Conservation (phyloP, 1,140 invertebrate species). For the Diabrotica undecimpunctata region DNA sequence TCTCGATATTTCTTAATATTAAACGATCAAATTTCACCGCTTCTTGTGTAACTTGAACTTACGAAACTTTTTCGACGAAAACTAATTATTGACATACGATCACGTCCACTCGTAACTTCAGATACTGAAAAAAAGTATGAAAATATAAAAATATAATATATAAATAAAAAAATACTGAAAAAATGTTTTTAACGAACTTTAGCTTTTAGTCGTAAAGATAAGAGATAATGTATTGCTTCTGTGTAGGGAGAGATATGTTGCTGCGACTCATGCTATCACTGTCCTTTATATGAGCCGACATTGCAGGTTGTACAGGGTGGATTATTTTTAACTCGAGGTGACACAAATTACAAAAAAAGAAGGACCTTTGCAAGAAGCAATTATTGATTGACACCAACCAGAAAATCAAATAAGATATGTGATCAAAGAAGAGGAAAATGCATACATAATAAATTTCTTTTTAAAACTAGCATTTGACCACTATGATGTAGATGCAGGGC, state of each 20-base stretch:
- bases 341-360: no score
- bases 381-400: no score
- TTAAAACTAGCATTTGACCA: no score
- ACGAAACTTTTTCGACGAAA: slow-evolving; percentile 3
- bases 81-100: slow-evolving; percentile 18
- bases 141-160: no score
- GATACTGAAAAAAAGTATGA: slow-evolving; percentile 5
- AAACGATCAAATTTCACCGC: neutral
- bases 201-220: slow-evolving; percentile 18
- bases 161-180: neutral
- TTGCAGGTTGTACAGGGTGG: neutral
- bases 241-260: slow-evolving; percentile 7
- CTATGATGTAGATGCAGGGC: no score
- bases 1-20: neutral
- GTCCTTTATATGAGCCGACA: slow-evolving; percentile 12
- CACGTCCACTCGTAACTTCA: neutral
- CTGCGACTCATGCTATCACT: slow-evolving; percentile 8
- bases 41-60: neutral
- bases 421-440: no score
- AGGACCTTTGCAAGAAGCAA: no score
- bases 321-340: no score
- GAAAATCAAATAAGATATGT: no score
- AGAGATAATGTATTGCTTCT: slow-evolving; percentile 20
- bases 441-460: no score
- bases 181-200: slow-evolving; percentile 18